Percentiles rank a stretch among this genome's conserved stretches.
Conservation (phyloP, 2,797 vertebrate genomes). For the Petrocephalus sullivani region DNA sequence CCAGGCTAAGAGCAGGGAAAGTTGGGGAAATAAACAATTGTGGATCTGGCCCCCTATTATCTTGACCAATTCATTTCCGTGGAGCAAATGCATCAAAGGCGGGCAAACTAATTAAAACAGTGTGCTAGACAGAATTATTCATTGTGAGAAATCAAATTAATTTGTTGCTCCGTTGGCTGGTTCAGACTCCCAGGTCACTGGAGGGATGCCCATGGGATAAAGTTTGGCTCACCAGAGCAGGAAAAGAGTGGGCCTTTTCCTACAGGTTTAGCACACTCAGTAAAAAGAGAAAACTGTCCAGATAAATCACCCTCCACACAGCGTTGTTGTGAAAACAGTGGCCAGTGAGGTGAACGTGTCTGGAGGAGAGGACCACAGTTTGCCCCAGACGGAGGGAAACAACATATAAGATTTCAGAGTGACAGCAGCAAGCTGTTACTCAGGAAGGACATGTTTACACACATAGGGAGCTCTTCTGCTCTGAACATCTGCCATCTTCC, state of each 20-base stretch:
- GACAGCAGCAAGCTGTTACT: constrained; percentile 21
- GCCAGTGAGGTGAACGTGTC: background rate
- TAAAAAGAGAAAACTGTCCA: constrained; percentile 36
- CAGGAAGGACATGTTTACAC: constrained; percentile 12
- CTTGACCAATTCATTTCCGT: constrained; percentile 38
- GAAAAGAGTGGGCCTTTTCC: constrained; percentile 32
- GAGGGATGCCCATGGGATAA: constrained; percentile 29
- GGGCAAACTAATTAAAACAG: constrained; percentile 50
- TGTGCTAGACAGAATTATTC: constrained; percentile 43
- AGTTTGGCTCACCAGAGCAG: constrained; percentile 43
- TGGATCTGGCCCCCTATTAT: constrained; percentile 40
- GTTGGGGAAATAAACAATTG: constrained; percentile 44
- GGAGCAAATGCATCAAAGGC: constrained; percentile 28
- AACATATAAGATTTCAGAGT: constrained; percentile 20
- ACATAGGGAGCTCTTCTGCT: background rate
- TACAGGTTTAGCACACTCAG: constrained; percentile 31
- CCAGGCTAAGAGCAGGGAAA: constrained; percentile 41
- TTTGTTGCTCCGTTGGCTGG: constrained; percentile 30
- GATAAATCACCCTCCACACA: constrained; percentile 20
- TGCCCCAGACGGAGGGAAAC: background rate
- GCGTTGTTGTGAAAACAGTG: constrained; percentile 24
- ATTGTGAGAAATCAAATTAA: constrained; percentile 29
- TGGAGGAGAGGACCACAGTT: background rate
- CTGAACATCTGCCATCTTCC: background rate
- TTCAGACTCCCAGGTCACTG: constrained; percentile 17